phyloP scores from a whole-genome alignment of 2,797 vertebrate genomes.

The Tragopan temminckii region DNA sequence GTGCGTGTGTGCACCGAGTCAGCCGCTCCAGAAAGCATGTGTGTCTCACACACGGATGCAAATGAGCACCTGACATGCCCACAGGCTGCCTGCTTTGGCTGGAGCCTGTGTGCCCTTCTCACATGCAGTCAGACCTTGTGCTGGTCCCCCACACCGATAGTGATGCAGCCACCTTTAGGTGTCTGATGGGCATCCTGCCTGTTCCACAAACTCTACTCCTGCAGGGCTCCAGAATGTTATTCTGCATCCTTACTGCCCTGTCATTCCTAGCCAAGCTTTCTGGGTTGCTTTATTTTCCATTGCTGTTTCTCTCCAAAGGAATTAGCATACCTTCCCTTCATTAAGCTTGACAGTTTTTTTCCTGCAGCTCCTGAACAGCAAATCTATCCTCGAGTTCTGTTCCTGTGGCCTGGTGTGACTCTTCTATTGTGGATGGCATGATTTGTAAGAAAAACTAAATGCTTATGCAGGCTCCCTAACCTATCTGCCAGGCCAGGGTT shows the following conservation, averaged over 20 bases:
- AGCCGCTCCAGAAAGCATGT: not conserved
- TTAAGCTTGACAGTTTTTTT: not conserved
- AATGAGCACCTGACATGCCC: not conserved
- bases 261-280: not conserved
- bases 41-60: fast-evolving
- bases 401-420: not conserved
- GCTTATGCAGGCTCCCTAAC: not conserved
- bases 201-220: not conserved
- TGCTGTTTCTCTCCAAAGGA: not conserved
- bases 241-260: not conserved
- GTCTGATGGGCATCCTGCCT: not conserved
- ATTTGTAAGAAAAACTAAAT: not conserved
- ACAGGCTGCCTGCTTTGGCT: not conserved
- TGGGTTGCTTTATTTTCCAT: not conserved
- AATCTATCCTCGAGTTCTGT: not conserved
- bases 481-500: not conserved
- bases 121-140: fast-evolving
- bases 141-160: fast-evolving
- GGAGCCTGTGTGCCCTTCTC: not conserved
- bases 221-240: not conserved
- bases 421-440: not conserved
- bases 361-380: not conserved
- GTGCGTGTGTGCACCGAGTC: fast-evolving
- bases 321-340: not conserved
- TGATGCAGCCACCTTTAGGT: not conserved